A percentile compares a stretch with the other conserved stretches of the same genome.
phyloP scores from a whole-genome alignment of 2,113 vertebrate species.

The Craseonycteris thonglongyai region DNA sequence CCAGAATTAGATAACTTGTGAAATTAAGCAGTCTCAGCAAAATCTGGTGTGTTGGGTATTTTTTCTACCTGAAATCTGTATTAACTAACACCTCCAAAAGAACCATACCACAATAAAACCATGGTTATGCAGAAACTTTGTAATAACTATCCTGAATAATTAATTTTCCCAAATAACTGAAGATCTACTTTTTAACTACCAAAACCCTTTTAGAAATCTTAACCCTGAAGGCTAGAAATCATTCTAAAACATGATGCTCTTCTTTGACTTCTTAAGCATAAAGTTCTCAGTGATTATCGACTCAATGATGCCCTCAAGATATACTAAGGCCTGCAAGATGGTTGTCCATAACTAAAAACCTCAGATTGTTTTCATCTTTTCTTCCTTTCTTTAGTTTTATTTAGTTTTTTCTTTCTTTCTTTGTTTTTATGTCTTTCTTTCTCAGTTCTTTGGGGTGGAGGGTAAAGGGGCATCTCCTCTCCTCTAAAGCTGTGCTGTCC shows the following conservation, averaged over 20 bases:
- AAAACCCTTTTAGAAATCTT: neutral
- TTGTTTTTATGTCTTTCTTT: neutral
- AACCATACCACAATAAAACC: neutral
- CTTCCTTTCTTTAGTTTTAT: neutral
- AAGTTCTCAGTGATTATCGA: neutral
- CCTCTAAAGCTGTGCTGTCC: neutral
- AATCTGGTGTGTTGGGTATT: constrained; percentile 8
- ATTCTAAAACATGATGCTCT: neutral
- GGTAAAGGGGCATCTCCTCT: no score
- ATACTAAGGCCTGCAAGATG: neutral
- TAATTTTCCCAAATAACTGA: neutral
- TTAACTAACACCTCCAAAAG: constrained; percentile 6
- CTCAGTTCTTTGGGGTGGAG: neutral
- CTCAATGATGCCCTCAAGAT: neutral
- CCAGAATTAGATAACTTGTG: constrained; percentile 22
- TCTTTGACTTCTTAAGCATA: neutral
- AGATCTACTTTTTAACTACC: neutral
- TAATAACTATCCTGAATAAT: neutral
- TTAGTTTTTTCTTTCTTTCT: neutral
- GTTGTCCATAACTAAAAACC: neutral
- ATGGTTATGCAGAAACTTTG: neutral
- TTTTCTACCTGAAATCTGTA: constrained; percentile 16
- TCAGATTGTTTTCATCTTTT: neutral
- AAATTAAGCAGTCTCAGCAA: constrained; percentile 35
- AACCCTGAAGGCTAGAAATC: neutral